Percentiles rank a stretch among this genome's conserved stretches.
Evolutionary conservation across 2,113 vertebrate genomes (phyloP).

Genomic region (Herpetotheres cachinnans): DNA sequence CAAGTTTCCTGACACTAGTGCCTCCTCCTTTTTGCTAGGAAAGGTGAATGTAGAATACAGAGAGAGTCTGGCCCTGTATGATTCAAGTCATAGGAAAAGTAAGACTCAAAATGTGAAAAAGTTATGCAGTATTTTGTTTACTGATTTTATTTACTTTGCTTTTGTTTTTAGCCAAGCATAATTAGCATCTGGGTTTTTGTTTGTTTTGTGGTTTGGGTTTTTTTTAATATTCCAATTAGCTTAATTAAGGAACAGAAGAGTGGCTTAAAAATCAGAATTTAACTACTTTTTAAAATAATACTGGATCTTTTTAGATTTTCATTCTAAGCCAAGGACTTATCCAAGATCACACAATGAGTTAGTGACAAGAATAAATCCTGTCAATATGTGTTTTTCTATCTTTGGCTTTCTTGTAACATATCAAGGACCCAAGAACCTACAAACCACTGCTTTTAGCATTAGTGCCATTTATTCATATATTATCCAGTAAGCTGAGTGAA

Average conservation of each 20-base stretch:
- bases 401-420: not conserved
- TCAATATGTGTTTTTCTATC: not conserved
- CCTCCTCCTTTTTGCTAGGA: not conserved
- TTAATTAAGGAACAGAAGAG: not conserved
- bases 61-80: not conserved
- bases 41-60: not conserved
- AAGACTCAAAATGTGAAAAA: not conserved
- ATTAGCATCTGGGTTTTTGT: not conserved
- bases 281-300: not conserved
- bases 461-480: not conserved
- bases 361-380: not conserved
- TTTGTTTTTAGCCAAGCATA: not conserved
- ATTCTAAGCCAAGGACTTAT: not conserved
- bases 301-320: not conserved
- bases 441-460: not conserved
- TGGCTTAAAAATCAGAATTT: not conserved
- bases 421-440: not conserved
- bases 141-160: not conserved
- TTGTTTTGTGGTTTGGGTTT: not conserved
- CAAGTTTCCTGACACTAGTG: not conserved
- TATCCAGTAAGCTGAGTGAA: not conserved
- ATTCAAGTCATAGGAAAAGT: not conserved
- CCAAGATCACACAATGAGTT: not conserved
- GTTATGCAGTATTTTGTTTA: not conserved
- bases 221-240: not conserved